Conservation (phyloP, 2,113 vertebrate genomes). For the Pimephales promelas region DNA sequence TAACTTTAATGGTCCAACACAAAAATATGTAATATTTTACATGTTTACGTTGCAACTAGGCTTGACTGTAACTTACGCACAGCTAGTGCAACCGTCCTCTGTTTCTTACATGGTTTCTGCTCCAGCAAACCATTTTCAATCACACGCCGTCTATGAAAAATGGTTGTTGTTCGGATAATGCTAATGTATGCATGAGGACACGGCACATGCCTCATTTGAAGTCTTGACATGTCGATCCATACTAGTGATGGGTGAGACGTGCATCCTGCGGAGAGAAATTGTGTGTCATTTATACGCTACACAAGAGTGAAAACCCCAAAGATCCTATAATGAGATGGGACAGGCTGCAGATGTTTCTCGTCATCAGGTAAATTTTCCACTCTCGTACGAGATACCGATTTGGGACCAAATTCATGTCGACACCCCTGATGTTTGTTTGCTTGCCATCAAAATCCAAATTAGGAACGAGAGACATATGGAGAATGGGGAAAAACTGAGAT, state of each 20-base stretch:
- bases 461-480: background rate
- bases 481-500: conserved; percentile 18
- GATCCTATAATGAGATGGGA: conserved; percentile 59
- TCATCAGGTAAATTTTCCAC: conserved; percentile 26
- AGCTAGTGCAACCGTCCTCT: background rate
- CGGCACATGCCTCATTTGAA: conserved; percentile 27
- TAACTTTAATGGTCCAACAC: background rate
- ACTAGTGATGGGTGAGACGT: conserved; percentile 15
- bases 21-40: background rate
- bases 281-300: conserved; percentile 25
- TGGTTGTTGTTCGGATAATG: conserved; percentile 14
- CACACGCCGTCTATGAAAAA: background rate
- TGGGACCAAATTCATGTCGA: background rate
- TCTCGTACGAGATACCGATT: background rate
- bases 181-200: conserved; percentile 38
- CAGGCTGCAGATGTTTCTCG: conserved; percentile 43
- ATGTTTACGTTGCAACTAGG: background rate
- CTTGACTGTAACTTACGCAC: background rate
- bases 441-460: conserved; percentile 17
- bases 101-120: background rate
- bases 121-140: conserved; percentile 4
- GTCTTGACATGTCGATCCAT: conserved; percentile 34
- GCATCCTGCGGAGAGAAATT: background rate
- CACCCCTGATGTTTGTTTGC: conserved; percentile 16
- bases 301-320: conserved; percentile 43